Evolutionary conservation across 2,888 invertebrate genomes (phyloP).

Genomic region (Carpatolechia fugitivella): DNA sequence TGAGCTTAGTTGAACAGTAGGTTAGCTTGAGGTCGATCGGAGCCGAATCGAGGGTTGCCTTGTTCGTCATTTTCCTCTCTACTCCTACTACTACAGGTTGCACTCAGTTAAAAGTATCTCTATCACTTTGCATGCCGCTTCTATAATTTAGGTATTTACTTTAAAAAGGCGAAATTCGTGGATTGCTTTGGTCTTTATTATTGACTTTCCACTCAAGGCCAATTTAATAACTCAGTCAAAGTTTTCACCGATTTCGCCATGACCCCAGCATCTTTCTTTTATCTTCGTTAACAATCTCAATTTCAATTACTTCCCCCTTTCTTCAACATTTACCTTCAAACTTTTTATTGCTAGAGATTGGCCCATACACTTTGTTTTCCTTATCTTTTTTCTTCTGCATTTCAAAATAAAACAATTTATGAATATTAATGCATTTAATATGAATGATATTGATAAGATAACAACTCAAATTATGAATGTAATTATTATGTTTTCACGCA

Average conservation of each 20-base stretch:
- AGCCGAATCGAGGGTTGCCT: slow-evolving; percentile 62
- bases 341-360: slow-evolving; percentile 48
- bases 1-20: slow-evolving; percentile 73
- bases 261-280: slow-evolving; percentile 56
- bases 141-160: slow-evolving; percentile 63
- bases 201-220: not conserved
- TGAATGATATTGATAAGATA: slow-evolving; percentile 46
- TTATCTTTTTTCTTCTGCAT: slow-evolving; percentile 53
- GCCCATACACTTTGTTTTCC: slow-evolving; percentile 48
- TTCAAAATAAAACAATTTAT: slow-evolving; percentile 41
- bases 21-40: slow-evolving; percentile 70
- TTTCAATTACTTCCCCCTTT: slow-evolving; percentile 56
- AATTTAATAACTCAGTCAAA: slow-evolving; percentile 25
- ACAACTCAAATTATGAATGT: slow-evolving; percentile 45
- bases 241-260: slow-evolving; percentile 50
- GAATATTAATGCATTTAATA: slow-evolving; percentile 54
- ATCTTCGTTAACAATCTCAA: slow-evolving; percentile 59
- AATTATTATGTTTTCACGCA: slow-evolving; percentile 55
- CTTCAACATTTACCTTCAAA: slow-evolving; percentile 48
- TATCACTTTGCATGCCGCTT: slow-evolving; percentile 76
- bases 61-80: slow-evolving; percentile 61
- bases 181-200: slow-evolving; percentile 25
- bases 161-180: slow-evolving; percentile 49
- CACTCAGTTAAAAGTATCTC: slow-evolving; percentile 66
- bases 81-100: slow-evolving; percentile 56